Base-by-base conservation (phyloP, 2,888 invertebrate species). In the Eupsilia transversa region DNA sequence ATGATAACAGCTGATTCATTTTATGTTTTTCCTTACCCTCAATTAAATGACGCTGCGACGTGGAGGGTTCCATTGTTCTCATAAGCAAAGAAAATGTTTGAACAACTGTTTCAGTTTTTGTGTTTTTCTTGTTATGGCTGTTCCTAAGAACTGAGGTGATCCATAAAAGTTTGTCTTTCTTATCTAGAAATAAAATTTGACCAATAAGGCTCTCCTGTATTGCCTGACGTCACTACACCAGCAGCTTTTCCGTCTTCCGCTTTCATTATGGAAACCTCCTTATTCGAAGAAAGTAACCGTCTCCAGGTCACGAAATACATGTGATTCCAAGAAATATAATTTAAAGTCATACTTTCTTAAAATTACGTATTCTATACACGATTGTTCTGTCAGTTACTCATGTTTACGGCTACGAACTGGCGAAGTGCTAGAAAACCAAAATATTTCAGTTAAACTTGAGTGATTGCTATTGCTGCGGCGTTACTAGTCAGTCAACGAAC, bases 341-440 rank as follows among this genome's bases (percentile, higher is more conserved):
- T 67, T 10, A 2, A 57, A 68, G 27, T n/a, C 12, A 52, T 12
- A 79, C 73, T 80, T 76, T 71, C 64, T 41, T 59, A 38, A 33
- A 54, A 65, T 77, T 49, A 77, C 20, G 30, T 60, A 73, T 65
- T 52, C 68, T 43, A 43, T 41, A 63, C 30, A 23, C 73, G n/a
- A 80, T 82, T 80, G 79, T 82, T 65, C 35, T 43, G 65, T 41
- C 65, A 63, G 10, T 78, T 56, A 68, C 56, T 77, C 68, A 73
- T 43, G 14, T 52, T 73, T 65, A 68, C n/a, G 27, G n/a, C n/a
- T n/a, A n/a, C n/a, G n/a, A n/a, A n/a, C n/a, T n/a, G n/a, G 6
- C 27, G 56, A 77, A 82, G 52, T 78, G 12, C 43, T 77, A 54
- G 33, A 41, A 35, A 73, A 38, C 33, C 43, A 46, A 78, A 72